Base-by-base conservation (phyloP, 1,140 invertebrate species). In the Xylocopa sonorina region DNA sequence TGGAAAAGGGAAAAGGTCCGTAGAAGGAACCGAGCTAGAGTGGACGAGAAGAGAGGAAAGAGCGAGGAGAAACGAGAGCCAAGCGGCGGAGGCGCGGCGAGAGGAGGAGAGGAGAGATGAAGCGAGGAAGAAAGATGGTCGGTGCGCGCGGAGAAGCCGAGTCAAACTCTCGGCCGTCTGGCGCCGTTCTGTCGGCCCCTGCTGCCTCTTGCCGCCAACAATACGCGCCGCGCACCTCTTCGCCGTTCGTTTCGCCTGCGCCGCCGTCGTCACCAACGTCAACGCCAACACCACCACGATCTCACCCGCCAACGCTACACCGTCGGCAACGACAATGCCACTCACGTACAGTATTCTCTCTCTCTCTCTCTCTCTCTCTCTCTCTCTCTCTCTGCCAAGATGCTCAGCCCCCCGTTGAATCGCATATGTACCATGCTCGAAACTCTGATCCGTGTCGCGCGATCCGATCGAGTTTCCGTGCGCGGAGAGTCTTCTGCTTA, bases 181-280 rank as follows among this genome's bases (percentile, higher is more conserved):
- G 90, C 90, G 90, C 90, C 90, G 90, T 87, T 89, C 87, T 88
- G 90, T 89, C 90, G 90, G 88, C 80, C 87, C 84, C 89, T 67
- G 84, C 82, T 84, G 85, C 85, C 84, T 87, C 82, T 75, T 80
- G 76, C 86, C 82, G 80, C 86, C 87, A 88, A 89, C 88, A 87
- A 89, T 87, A 81, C 81, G 82, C 83, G 78, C 85, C 81, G 77
- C 81, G 78, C 83, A 82, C 57, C 71, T 77, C 69, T 67, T 62
- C 80, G 29, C 69, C 41, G 24, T 41, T 51, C 21, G 43, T 34
- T 55, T 43, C 66, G 43, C 63, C 58, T 57, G 48, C n/a, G n/a
- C n/a, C n/a, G n/a, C 58, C 48, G 43, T 67, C 50, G 51, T 68
- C 76, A 48, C 48, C 63, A 78, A 66, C 80, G 55, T 66, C 80